Evolutionary conservation across 2,888 invertebrate species (phyloP).

Genomic region (Cremastobaeus sp.): DNA sequence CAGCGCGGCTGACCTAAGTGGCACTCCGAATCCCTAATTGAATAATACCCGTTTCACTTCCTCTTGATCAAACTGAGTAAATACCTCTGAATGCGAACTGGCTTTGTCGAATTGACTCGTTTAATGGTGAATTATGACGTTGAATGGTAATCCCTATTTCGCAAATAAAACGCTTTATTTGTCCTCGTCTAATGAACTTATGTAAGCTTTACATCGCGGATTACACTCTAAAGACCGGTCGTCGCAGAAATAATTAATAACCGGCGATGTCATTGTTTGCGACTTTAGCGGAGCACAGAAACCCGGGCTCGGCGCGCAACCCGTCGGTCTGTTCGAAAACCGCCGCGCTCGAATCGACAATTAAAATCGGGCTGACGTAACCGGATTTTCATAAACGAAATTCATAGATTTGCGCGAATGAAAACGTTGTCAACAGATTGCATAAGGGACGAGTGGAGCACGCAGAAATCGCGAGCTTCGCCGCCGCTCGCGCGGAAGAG

Average conservation of each 20-base stretch:
- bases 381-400: no score
- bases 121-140: conserved; percentile 49
- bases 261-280: neutral
- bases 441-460: conserved; percentile 24
- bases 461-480: neutral
- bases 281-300: no score
- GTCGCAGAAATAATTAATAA: neutral
- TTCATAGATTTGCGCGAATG: no score
- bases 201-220: conserved; percentile 40
- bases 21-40: no score
- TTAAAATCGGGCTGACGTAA: no score
- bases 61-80: conserved; percentile 10
- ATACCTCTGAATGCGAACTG: conserved; percentile 25
- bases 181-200: conserved; percentile 39
- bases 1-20: no score
- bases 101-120: conserved; percentile 39
- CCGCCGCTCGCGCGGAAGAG: neutral
- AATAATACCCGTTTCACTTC: conserved; percentile 27
- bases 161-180: conserved; percentile 45
- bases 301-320: neutral
- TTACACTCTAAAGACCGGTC: conserved; percentile 7
- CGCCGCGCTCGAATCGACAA: no score
- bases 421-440: conserved; percentile 42
- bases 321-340: neutral
- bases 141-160: conserved; percentile 43